These are phyloP conservation scores for Squalus acanthias DNA, from an alignment of 2,797 vertebrate genomes.

Conservation along the genomic window DNA sequence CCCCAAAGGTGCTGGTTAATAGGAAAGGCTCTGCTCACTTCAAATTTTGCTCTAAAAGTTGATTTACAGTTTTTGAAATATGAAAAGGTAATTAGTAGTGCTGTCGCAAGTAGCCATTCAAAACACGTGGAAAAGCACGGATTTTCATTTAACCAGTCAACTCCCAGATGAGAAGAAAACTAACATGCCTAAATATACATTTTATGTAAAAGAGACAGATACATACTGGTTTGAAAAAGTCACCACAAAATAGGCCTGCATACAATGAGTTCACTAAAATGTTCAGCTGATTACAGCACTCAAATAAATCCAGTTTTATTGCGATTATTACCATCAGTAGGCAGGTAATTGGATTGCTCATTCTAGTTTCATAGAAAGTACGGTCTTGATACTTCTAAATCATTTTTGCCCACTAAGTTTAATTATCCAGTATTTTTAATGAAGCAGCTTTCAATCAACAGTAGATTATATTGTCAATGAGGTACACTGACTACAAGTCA, in stretches of 20 bases:
- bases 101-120: background rate
- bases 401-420: background rate
- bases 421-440: background rate
- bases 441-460: background rate
- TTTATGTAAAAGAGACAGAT: background rate
- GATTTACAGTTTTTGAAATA: background rate
- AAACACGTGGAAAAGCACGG: background rate
- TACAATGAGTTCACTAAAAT: background rate
- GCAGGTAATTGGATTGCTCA: background rate
- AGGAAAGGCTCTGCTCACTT: background rate
- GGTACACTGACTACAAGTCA: background rate
- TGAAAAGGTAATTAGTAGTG: background rate
- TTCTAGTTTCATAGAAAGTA: background rate
- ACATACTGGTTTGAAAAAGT: background rate
- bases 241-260: background rate
- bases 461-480: background rate
- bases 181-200: background rate
- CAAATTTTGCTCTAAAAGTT: background rate
- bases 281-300: background rate
- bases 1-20: background rate
- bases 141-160: background rate
- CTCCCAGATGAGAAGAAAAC: background rate
- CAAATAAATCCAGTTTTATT: background rate
- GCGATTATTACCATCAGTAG: background rate
- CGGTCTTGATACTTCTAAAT: background rate